Evolutionary conservation across 2,888 invertebrate genomes (phyloP), one percentile per base, ranked within the genome.

Genomic region (Pterostichus niger): DNA sequence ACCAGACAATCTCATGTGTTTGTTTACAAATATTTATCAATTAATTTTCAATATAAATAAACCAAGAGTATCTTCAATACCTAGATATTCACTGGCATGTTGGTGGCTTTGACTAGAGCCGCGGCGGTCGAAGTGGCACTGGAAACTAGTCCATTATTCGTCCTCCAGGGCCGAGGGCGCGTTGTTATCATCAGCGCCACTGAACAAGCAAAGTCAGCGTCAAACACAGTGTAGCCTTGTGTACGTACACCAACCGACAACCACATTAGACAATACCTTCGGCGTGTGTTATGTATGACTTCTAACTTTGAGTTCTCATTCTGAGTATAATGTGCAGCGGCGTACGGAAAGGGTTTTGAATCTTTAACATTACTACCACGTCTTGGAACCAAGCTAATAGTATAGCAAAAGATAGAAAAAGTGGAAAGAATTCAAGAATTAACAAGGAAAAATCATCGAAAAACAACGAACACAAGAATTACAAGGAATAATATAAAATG

Each of bases 161-260:
- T 52, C 80, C 31, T 15, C 5, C 54, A 33, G 80, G 68, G 35
- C 15, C 49, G 13, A 44, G 13, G 68, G 13, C 11, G 33, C 13
- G 24, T 33, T 64, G 64, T 52, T 80, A 80, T 80, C 80, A 80
- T 80, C 80, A 80, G 68, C 68, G 33, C 68, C 40, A 52, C 56
- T 68, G 80, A 68, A 80, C 80, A 80, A 80, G 68, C 68, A 15
- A 68, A 80, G 68, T 68, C 68, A 24, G 35, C 52, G 44, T 24
- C 24, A 24, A 24, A 61, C 78, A 79, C 24, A 6, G 44, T n/a
- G 46, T 40, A 71, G 17, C 71, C 33, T 76, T 76, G 40, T 11
- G 13, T 54, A 54, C 35, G 31, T 10, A 13, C n/a, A 24, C 24
- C 24, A 24, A 24, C 24, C 24, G 24, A 3, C 24, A 24, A 24